Evolutionary conservation across 2,113 vertebrate genomes (phyloP).

Genomic region (Ochotona princeps): DNA sequence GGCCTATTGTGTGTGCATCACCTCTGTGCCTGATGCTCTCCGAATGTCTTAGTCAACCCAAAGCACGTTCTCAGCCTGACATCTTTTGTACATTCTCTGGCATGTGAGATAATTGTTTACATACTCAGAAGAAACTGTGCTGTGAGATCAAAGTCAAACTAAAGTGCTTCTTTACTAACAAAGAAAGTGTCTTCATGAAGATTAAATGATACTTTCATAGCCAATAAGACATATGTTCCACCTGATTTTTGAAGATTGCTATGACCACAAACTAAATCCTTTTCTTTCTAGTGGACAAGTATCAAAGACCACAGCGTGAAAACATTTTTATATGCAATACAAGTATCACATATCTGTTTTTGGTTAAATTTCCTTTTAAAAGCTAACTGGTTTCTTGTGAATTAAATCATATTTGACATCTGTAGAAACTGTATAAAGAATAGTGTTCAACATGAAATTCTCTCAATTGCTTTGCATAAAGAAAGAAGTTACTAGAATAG

Average conservation of each 20-base stretch:
- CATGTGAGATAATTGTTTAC: slow-evolving; percentile 20
- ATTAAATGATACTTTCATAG: neutral
- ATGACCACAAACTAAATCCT: slow-evolving; percentile 4
- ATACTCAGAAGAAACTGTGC: neutral
- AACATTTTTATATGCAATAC: slow-evolving; percentile 5
- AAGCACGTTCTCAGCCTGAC: neutral
- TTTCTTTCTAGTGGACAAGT: slow-evolving; percentile 31
- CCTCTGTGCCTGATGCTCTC: neutral
- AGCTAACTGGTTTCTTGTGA: slow-evolving; percentile 7
- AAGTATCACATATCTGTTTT: slow-evolving; percentile 48
- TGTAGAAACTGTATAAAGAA: slow-evolving; percentile 27
- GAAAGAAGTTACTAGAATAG: neutral
- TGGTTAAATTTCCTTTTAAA: slow-evolving; percentile 35
- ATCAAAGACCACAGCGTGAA: neutral
- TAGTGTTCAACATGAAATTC: neutral
- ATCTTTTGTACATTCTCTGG: neutral
- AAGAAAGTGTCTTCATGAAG: slow-evolving; percentile 9
- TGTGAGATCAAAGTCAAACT: neutral
- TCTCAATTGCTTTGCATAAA: slow-evolving; percentile 8
- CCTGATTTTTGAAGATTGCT: slow-evolving; percentile 17
- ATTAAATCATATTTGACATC: slow-evolving; percentile 46
- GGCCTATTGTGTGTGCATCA: neutral
- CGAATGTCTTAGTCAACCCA: neutral
- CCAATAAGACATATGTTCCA: neutral
- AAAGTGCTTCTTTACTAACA: neutral